Base-by-base conservation (phyloP, 2,113 vertebrate species). In the Dolichallabes microphthalmus region DNA sequence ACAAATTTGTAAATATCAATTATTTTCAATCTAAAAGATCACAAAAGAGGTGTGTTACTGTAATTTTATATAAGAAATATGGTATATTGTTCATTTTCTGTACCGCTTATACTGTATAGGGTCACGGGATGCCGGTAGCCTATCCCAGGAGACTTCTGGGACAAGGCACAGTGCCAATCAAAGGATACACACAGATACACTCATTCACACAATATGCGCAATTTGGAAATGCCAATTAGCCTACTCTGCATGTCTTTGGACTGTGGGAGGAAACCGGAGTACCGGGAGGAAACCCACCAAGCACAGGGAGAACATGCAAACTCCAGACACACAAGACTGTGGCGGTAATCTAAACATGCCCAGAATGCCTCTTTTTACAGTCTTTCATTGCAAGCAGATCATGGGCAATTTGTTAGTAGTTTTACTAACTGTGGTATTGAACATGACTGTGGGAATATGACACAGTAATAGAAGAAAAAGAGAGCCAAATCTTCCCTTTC, bases 401-500 rank as follows among this genome's bases (percentile, higher is more conserved):
- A 55, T 20, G 12, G 45, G 45, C 71, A 75, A 78, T 81, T 84
- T 82, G 80, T 75, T 50, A 45, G 57, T 80, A 64, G 25, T 86
- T 85, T 83, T 66, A 85, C 45, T 32, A n/a, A 63, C 22, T 27
- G 4, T 45, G 60, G 81, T 61, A 69, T 76, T 83, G 75, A 84
- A 86, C 80, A 80, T 55, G 19, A 61, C 82, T 87, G 75, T 84
- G 83, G 85, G 86, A 75, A 86, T 82, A 87, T 86, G 69, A 79
- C 66, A 78, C 57, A 45, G 86, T 64, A 71, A 82, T 30, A 52
- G 58, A n/a, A 71, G 75, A 58, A 68, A 52, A 83, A 80, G 83
- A 45, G 63, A 68, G 80, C 87, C 87, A 89, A 89, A 91, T 89
- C 80, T 58, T 35, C 85, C 80, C 79, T 82, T 90, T 92, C 86